Evolutionary conservation across 2,113 vertebrate genomes (phyloP).

Genomic region (Sinocyclocheilus anshuiensis): DNA sequence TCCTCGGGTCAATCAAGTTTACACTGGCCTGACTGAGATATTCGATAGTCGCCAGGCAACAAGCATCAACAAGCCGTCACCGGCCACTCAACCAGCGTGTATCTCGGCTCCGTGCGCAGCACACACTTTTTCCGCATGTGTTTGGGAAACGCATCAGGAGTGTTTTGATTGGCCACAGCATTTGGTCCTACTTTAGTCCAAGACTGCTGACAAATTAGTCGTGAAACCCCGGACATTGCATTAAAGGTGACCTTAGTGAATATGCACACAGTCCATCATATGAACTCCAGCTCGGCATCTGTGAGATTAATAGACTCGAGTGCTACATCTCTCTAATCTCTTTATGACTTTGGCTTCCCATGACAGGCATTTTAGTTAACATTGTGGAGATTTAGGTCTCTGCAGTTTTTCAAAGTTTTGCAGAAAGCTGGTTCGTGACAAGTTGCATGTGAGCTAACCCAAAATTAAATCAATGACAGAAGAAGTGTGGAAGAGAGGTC

Average conservation of each 20-base stretch:
- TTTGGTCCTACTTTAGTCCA: conserved; percentile 28
- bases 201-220: conserved; percentile 62
- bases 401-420: conserved; percentile 62
- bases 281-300: conserved; percentile 54
- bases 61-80: conserved; percentile 54
- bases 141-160: conserved; percentile 60
- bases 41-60: conserved; percentile 65
- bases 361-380: conserved; percentile 61
- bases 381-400: conserved; percentile 60
- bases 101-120: conserved; percentile 25
- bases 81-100: not conserved
- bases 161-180: conserved; percentile 68
- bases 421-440: conserved; percentile 60
- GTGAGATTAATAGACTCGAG: conserved; percentile 62
- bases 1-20: conserved; percentile 53
- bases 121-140: conserved; percentile 55
- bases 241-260: conserved; percentile 60
- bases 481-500: conserved; percentile 46
- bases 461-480: conserved; percentile 42
- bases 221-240: conserved; percentile 52
- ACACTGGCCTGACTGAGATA: conserved; percentile 57
- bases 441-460: conserved; percentile 54
- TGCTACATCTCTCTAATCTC: conserved; percentile 62
- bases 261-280: conserved; percentile 57
- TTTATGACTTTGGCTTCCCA: conserved; percentile 64